phyloP scores from a whole-genome alignment of 2,113 vertebrate genomes.

The Ciconia boyciana region DNA sequence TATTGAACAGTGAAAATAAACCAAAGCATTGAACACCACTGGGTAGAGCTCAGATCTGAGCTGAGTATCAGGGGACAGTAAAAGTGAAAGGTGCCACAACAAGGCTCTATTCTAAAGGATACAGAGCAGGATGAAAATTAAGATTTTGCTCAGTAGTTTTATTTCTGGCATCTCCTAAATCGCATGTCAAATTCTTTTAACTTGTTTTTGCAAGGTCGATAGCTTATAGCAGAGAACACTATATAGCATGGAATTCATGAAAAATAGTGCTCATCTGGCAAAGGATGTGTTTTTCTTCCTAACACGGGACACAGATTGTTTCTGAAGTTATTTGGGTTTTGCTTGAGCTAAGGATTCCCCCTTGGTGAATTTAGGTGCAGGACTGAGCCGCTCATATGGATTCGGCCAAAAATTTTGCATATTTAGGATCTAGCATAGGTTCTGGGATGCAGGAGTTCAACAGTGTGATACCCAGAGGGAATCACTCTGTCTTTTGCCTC shows the following conservation, averaged over 20 bases:
- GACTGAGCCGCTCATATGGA: background rate
- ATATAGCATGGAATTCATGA: fast-evolving
- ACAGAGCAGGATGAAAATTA: background rate
- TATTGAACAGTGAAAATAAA: background rate
- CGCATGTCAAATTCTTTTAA: background rate
- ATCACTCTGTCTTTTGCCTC: background rate
- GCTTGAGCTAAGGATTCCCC: background rate
- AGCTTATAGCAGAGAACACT: background rate
- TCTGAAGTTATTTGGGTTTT: background rate
- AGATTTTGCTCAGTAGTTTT: background rate
- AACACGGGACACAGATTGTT: fast-evolving
- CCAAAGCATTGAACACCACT: fast-evolving
- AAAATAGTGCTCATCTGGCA: background rate
- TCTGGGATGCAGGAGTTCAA: background rate
- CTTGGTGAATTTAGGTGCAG: background rate
- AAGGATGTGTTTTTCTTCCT: background rate
- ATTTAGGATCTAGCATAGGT: background rate
- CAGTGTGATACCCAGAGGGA: fast-evolving
- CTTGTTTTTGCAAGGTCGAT: background rate
- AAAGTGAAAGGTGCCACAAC: background rate
- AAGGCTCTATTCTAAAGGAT: background rate
- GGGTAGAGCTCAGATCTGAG: background rate
- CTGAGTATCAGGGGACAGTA: background rate
- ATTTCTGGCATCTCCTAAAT: background rate
- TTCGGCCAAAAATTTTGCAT: background rate